A percentile compares a stretch with the other conserved stretches of the same genome.
These are phyloP conservation scores for Telmatochromis sp. DNA, from an alignment of 2,113 vertebrate species.

Conservation along the genomic window DNA sequence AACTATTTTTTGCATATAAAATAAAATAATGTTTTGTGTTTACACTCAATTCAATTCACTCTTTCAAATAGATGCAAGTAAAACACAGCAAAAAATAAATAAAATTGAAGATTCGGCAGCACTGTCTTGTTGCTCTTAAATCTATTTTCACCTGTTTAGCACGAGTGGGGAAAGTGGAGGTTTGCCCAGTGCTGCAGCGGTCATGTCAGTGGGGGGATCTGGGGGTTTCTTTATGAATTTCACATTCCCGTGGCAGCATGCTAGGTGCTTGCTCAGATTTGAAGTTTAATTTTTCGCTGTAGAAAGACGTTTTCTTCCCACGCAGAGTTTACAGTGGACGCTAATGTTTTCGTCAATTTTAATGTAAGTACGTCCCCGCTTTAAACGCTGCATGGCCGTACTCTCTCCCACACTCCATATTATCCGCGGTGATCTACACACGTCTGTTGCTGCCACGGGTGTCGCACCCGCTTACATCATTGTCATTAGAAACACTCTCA, in stretches of 20 bases:
- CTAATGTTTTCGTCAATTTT: neutral
- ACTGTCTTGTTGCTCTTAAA: neutral
- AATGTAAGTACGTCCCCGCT: neutral
- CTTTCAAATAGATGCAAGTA: neutral
- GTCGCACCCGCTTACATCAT: neutral
- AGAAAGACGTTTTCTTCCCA: neutral
- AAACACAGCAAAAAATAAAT: neutral
- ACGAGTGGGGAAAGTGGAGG: neutral
- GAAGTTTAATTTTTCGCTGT: accelerated
- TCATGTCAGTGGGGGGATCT: neutral
- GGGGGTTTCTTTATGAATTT: neutral
- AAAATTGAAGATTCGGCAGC: neutral
- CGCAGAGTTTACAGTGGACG: neutral
- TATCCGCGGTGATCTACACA: neutral
- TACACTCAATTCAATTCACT: neutral
- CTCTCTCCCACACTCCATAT: neutral
- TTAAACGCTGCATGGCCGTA: neutral
- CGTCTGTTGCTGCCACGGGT: neutral
- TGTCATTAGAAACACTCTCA: neutral
- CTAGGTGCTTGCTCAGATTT: neutral
- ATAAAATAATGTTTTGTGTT: neutral
- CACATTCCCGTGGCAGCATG: neutral
- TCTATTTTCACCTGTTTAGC: neutral
- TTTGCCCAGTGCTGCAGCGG: neutral
- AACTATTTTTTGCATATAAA: neutral